Evolutionary conservation across 2,797 vertebrate species (phyloP).

Genomic region (Danionella dracula): DNA sequence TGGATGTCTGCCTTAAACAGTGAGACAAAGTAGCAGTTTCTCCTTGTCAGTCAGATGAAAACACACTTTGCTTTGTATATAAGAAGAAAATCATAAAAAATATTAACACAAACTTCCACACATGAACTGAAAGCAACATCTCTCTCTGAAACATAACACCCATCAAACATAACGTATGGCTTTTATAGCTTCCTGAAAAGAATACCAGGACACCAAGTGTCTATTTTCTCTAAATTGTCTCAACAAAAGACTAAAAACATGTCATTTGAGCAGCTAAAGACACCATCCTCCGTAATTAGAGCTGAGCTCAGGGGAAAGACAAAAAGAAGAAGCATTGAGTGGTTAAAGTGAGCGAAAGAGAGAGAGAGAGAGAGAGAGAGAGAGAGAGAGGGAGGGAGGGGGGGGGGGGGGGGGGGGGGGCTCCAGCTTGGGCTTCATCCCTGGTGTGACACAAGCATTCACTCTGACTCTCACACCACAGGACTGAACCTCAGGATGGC

Average conservation of each 20-base stretch:
- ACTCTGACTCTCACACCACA: not conserved
- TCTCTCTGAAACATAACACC: no score
- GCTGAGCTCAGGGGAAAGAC: conserved; percentile 1
- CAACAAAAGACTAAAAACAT: not conserved
- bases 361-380: conserved; percentile 1
- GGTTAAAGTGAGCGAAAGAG: conserved; percentile 1
- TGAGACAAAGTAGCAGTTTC: not conserved
- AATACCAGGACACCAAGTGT: not conserved
- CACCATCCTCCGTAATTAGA: conserved; percentile 7
- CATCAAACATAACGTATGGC: not conserved
- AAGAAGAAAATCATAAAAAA: no score
- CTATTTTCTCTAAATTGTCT: not conserved
- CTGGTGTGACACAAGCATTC: conserved; percentile 25
- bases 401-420: conserved; percentile 3
- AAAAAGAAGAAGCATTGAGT: conserved; percentile 19
- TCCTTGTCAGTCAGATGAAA: conserved; percentile 9
- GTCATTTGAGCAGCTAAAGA: not conserved
- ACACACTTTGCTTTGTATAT: no score
- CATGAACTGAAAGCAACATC: no score
- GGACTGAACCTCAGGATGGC: conserved; percentile 26
- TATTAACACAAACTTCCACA: no score
- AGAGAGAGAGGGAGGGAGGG: conserved; percentile 8
- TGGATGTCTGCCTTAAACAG: conserved; percentile 18
- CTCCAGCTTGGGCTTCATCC: conserved; percentile 36
- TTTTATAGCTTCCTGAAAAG: not conserved